Evolutionary conservation across 2,888 invertebrate species (phyloP).

Genomic region (Anthophora plumipes): DNA sequence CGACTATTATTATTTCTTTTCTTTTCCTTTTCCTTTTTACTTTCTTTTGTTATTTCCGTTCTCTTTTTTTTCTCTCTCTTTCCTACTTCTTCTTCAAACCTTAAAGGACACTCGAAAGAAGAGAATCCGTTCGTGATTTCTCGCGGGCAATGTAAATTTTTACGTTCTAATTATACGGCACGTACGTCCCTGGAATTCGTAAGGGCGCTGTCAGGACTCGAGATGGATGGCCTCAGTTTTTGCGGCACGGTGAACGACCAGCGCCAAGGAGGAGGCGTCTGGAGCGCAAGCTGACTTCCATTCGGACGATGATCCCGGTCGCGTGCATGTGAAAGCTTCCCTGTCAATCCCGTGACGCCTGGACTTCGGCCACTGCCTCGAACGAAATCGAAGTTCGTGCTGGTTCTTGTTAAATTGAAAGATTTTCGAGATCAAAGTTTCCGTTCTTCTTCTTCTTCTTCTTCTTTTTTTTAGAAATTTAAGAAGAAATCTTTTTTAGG

Average conservation of each 20-base stretch:
- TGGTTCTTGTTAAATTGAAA: too few relatives aligned
- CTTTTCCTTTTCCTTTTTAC: neutral
- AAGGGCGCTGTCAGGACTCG: constrained; percentile 75
- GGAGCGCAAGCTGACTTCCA: constrained; percentile 64
- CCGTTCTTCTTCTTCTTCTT: too few relatives aligned
- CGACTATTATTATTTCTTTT: constrained; percentile 27
- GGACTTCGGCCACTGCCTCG: constrained; percentile 47
- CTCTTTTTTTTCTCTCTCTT: constrained; percentile 2
- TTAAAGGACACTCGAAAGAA: constrained; percentile 46
- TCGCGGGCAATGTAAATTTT: constrained; percentile 78
- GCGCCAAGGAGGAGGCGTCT: constrained; percentile 70
- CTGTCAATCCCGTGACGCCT: constrained; percentile 52
- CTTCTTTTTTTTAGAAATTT: neutral
- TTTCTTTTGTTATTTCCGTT: neutral
- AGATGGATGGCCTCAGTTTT: constrained; percentile 76
- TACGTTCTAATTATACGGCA: constrained; percentile 81
- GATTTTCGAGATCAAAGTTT: too few relatives aligned
- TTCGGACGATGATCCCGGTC: constrained; percentile 66
- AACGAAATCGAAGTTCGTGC: neutral
- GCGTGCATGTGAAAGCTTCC: constrained; percentile 62
- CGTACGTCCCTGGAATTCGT: constrained; percentile 80
- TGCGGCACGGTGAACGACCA: constrained; percentile 74
- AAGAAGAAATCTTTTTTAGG: too few relatives aligned
- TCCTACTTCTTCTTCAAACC: neutral
- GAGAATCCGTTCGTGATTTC: constrained; percentile 56